Percentiles rank a stretch among this genome's conserved stretches.
phyloP scores from a whole-genome alignment of 2,797 vertebrate species.

The Streptopelia turtur region DNA sequence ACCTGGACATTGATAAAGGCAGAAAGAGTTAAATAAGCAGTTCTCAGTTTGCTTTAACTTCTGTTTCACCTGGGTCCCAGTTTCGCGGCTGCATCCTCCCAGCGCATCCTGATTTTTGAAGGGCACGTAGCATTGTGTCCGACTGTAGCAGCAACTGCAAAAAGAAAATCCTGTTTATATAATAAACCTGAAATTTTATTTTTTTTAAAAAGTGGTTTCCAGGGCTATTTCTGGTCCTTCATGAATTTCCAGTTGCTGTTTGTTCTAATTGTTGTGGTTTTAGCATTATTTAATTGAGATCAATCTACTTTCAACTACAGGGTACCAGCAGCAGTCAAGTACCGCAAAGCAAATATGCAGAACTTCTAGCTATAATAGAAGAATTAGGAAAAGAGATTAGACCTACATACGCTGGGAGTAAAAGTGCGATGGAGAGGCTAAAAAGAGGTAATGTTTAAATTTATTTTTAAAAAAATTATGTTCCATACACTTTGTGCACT shows the following conservation, averaged over 20 bases:
- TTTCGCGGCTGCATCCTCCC: neutral
- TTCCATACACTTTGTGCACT: neutral
- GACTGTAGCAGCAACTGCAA: neutral
- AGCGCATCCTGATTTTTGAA: neutral
- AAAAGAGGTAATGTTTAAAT: constrained; percentile 87
- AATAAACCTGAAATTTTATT: neutral
- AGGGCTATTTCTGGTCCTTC: neutral
- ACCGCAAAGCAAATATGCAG: constrained; percentile 98
- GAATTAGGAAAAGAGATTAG: constrained; percentile 98
- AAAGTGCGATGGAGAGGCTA: constrained; percentile 99
- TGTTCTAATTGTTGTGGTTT: neutral
- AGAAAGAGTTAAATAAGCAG: neutral
- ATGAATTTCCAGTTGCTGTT: neutral
- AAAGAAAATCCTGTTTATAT: neutral
- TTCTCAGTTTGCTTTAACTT: neutral
- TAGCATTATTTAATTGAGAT: neutral
- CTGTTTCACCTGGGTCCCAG: neutral
- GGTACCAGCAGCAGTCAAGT: constrained; percentile 91
- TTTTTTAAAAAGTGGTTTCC: neutral
- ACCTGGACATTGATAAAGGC: neutral
- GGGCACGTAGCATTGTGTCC: neutral
- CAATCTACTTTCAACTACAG: constrained; percentile 68
- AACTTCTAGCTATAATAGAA: constrained; percentile 97
- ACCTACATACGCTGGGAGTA: constrained; percentile 96
- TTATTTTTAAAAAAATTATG: fast-evolving